Evolutionary conservation across 2,797 vertebrate species (phyloP).

Genomic region (Phrynocephalus guinanensis): DNA sequence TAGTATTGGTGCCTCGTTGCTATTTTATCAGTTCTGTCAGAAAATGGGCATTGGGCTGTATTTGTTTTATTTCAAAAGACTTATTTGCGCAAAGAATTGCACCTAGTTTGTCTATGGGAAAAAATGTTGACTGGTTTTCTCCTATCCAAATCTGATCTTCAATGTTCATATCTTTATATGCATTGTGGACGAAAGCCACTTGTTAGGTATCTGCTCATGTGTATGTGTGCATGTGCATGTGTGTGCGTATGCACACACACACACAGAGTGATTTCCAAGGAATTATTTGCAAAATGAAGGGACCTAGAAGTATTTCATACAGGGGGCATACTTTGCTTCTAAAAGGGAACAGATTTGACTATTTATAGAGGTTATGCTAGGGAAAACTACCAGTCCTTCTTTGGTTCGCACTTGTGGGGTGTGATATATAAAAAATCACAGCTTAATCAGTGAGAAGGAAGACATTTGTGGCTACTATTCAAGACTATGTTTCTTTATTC

Average conservation of each 20-base stretch:
- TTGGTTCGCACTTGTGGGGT: too few species aligned
- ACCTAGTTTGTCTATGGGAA: neutral
- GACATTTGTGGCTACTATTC: too few species aligned
- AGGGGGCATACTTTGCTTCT: neutral
- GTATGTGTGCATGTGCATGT: too few species aligned
- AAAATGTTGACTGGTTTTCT: neutral
- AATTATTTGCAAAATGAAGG: slow-evolving; percentile 60
- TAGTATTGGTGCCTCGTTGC: neutral
- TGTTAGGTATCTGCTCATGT: neutral
- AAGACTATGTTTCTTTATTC: too few species aligned
- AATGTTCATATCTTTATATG: slow-evolving; percentile 68
- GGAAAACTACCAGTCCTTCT: too few species aligned
- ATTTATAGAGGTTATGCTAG: too few species aligned
- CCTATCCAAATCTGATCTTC: slow-evolving; percentile 60
- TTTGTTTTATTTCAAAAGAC: slow-evolving; percentile 25
- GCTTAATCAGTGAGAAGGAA: too few species aligned
- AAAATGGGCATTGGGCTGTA: slow-evolving; percentile 25
- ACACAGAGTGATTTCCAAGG: slow-evolving; percentile 60
- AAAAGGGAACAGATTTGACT: too few species aligned
- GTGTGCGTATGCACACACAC: neutral
- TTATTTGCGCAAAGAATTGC: slow-evolving; percentile 14
- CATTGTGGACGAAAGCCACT: slow-evolving; percentile 58
- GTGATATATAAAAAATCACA: too few species aligned
- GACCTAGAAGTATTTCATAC: slow-evolving; percentile 49
- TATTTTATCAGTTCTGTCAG: slow-evolving; percentile 23